Percentiles rank a stretch among this genome's conserved stretches.
Conservation (phyloP, 2,113 vertebrate genomes). For the Zosterops pallidus region DNA sequence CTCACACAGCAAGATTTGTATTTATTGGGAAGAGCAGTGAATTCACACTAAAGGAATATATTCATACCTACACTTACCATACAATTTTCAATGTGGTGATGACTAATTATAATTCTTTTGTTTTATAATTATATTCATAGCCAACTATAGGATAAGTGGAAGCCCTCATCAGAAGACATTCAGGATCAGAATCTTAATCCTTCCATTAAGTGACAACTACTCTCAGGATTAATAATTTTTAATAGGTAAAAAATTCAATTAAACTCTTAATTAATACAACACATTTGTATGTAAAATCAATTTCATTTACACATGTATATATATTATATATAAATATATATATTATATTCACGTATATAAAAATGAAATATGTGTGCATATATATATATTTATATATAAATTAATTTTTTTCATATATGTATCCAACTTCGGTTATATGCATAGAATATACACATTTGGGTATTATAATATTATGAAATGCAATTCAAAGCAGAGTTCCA, state of each 20-base stretch:
- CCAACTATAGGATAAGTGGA: neutral
- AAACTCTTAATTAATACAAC: neutral
- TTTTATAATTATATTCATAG: neutral
- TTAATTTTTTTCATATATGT: neutral
- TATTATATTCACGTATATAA: neutral
- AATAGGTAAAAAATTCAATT: neutral
- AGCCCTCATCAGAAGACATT: neutral
- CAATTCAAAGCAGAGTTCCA: neutral
- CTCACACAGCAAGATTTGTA: neutral
- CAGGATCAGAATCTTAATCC: neutral
- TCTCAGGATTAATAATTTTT: neutral
- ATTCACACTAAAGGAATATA: neutral
- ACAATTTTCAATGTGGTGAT: neutral
- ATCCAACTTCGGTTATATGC: neutral
- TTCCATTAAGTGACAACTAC: neutral
- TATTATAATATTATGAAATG: slow-evolving; percentile 11
- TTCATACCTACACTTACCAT: neutral
- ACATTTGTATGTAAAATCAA: fast-evolving
- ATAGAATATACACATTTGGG: neutral
- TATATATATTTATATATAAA: no score
- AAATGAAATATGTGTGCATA: neutral
- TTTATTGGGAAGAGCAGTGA: neutral
- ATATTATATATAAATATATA: neutral
- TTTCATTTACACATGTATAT: neutral
- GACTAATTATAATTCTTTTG: neutral